A percentile compares a stretch with the other conserved stretches of the same genome.
Conservation (phyloP, 1,140 invertebrate genomes). For the Pseudomyrmex flavicornis region DNA sequence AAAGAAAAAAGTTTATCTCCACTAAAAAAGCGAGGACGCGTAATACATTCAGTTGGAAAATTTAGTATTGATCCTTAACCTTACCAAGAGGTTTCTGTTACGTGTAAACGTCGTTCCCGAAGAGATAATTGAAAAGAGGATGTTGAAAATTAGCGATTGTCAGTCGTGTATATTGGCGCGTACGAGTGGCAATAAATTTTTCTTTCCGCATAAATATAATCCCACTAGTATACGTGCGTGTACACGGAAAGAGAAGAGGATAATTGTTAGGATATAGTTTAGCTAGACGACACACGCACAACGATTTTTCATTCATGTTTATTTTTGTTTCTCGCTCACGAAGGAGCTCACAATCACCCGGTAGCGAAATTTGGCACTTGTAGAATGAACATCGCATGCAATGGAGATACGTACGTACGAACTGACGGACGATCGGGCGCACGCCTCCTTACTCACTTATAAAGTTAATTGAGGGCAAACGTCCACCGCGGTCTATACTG, state of each 20-base stretch:
- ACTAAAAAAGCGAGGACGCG: not conserved
- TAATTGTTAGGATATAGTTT: no score
- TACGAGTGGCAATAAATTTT: not conserved
- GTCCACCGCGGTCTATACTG: constrained; percentile 82
- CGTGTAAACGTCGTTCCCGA: not conserved
- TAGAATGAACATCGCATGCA: constrained; percentile 67
- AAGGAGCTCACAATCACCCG: constrained; percentile 48
- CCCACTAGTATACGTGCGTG: not conserved
- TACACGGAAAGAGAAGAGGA: no score
- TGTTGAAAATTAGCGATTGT: constrained; percentile 11
- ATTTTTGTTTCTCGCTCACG: no score
- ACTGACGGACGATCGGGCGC: constrained; percentile 79
- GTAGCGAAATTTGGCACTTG: constrained; percentile 73
- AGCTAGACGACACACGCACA: no score
- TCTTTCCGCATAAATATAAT: not conserved
- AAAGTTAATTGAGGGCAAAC: constrained; percentile 86
- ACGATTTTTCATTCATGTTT: no score
- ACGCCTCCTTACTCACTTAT: constrained; percentile 86
- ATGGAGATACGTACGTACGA: constrained; percentile 69
- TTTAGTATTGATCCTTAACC: not conserved
- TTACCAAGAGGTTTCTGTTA: not conserved
- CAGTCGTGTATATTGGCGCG: not conserved
- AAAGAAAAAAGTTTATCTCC: not conserved
- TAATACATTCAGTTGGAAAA: not conserved
- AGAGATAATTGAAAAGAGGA: not conserved